A percentile compares a stretch with the other conserved stretches of the same genome.
Evolutionary conservation across 2,888 invertebrate genomes (phyloP).

Genomic region (Standfussiana lucernea): DNA sequence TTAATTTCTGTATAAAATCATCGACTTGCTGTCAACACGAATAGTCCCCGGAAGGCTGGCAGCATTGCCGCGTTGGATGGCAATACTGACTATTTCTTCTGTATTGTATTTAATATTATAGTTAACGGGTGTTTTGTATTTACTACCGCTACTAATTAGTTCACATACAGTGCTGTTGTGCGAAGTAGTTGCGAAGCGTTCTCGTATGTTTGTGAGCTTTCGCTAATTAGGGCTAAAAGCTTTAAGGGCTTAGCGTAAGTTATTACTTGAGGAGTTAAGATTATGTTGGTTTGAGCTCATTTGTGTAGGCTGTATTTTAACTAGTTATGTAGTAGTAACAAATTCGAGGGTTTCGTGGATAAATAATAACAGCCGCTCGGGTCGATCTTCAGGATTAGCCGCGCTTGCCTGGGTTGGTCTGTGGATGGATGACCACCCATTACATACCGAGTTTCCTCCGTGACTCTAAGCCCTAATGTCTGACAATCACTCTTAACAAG

Average conservation of each 20-base stretch:
- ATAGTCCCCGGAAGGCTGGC: neutral
- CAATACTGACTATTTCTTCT: neutral
- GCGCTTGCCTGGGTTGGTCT: no score
- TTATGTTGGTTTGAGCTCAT: constrained; percentile 28
- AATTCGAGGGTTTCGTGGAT: no score
- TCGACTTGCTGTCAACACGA: neutral
- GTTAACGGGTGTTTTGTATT: constrained; percentile 26
- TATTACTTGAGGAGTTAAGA: constrained; percentile 31
- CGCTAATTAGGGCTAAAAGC: constrained; percentile 45
- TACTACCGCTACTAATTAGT: constrained; percentile 28
- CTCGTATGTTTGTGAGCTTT: constrained; percentile 17
- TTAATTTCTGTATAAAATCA: neutral
- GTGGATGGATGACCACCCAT: no score
- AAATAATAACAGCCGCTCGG: no score
- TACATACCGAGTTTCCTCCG: no score
- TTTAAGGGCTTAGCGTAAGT: constrained; percentile 26
- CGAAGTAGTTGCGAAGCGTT: constrained; percentile 35
- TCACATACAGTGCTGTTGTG: constrained; percentile 3
- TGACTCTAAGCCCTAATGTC: no score
- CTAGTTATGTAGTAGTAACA: neutral
- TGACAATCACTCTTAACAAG: no score
- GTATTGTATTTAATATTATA: constrained; percentile 12
- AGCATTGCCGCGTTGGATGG: neutral
- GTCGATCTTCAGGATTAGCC: no score
- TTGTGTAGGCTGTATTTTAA: constrained; percentile 25